Evolutionary conservation across 2,797 vertebrate species (phyloP).

Genomic region (Leucoraja ocellata): DNA sequence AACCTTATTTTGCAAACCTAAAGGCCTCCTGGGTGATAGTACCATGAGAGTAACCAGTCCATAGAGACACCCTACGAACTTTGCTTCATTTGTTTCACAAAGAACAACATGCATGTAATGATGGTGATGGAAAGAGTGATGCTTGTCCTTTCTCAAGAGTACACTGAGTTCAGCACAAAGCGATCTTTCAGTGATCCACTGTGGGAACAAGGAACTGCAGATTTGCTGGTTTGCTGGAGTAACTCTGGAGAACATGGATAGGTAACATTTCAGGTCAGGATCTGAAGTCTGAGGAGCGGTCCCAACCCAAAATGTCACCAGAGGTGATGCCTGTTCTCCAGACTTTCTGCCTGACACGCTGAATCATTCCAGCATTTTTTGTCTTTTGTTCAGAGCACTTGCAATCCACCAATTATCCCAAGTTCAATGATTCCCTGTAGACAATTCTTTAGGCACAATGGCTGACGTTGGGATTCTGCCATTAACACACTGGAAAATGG

Average conservation of each 20-base stretch:
- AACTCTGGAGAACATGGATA: no score
- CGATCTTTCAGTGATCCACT: not conserved
- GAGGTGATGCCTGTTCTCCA: no score
- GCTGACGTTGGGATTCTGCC: not conserved
- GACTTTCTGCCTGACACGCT: no score
- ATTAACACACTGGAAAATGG: not conserved
- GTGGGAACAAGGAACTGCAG: no score
- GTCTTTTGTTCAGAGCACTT: no score
- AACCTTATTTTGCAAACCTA: conserved; percentile 32
- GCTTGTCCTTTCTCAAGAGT: not conserved
- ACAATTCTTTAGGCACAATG: not conserved
- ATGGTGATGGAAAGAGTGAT: conserved; percentile 28
- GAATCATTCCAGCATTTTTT: no score
- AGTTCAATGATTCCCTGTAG: not conserved
- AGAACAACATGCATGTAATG: not conserved
- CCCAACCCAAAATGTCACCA: no score
- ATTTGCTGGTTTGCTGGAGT: no score
- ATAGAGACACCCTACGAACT: not conserved
- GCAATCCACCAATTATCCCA: not conserved
- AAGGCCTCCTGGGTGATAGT: not conserved
- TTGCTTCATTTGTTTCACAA: conserved; percentile 6
- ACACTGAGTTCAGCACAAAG: not conserved
- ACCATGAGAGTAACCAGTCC: conserved; percentile 15
- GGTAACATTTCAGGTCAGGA: no score
- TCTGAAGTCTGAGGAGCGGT: no score